Conservation (phyloP, 2,113 vertebrate genomes). For the Furnarius figulus region DNA sequence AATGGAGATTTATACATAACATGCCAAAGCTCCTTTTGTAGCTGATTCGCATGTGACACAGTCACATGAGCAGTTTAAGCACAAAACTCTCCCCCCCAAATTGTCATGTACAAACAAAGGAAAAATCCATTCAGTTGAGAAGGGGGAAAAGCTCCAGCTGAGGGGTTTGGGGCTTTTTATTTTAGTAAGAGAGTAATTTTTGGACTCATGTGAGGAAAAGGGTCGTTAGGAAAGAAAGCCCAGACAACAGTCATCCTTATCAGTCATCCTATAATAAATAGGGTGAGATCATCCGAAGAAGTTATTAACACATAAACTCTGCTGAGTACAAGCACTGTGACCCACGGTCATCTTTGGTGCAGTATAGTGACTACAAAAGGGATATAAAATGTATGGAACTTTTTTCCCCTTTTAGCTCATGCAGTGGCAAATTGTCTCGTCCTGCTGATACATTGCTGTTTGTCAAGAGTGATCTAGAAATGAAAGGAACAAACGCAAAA, state of each 20-base stretch:
- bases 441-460: constrained; percentile 61
- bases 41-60: constrained; percentile 25
- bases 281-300: constrained; percentile 2
- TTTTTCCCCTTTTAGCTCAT: constrained; percentile 44
- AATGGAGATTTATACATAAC: constrained; percentile 50
- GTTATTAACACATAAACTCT: neutral
- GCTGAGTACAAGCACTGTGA: constrained; percentile 27
- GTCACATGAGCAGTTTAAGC: constrained; percentile 55
- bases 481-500: constrained; percentile 64
- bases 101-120: constrained; percentile 42
- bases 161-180: neutral
- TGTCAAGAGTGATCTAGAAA: constrained; percentile 64
- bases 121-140: constrained; percentile 43
- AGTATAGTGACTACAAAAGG: constrained; percentile 37
- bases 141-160: constrained; percentile 16
- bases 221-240: neutral
- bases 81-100: constrained; percentile 23
- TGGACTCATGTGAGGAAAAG: neutral
- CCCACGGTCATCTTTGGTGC: constrained; percentile 3
- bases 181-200: neutral
- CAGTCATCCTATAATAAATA: constrained; percentile 1
- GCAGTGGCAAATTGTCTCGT: constrained; percentile 40
- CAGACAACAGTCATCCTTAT: neutral
- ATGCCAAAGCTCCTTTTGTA: constrained; percentile 56
- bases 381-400: constrained; percentile 58